phyloP scores from a whole-genome alignment of 2,113 vertebrate genomes.

The Thalassoma bifasciatum region DNA sequence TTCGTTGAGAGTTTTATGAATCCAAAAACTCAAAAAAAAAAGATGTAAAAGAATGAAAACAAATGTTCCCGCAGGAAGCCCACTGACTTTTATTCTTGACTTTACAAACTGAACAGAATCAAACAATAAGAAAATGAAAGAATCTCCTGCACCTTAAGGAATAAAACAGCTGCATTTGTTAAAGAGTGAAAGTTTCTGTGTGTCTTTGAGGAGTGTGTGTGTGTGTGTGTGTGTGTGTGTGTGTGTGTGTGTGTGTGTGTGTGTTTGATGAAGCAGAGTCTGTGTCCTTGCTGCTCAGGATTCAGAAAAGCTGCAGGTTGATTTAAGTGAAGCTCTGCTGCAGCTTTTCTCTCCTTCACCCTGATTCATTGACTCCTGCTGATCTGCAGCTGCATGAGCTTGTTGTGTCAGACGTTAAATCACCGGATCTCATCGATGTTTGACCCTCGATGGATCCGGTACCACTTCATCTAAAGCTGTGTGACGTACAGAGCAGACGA shows the following conservation, averaged over 20 bases:
- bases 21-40: background rate
- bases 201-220: background rate
- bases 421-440: conserved; percentile 30
- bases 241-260: background rate
- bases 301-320: background rate
- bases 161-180: background rate
- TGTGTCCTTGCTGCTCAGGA: conserved; percentile 20
- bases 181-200: background rate
- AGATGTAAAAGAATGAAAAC: background rate
- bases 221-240: background rate
- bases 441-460: conserved; percentile 21
- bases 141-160: background rate
- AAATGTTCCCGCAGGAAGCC: background rate
- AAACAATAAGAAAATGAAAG: background rate
- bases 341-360: background rate
- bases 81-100: background rate
- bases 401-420: conserved; percentile 19
- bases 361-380: background rate
- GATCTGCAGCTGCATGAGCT: conserved; percentile 15
- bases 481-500: conserved; percentile 10
- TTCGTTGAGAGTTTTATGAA: background rate
- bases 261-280: conserved; percentile 4
- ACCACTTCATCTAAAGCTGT: conserved; percentile 33
- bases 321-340: background rate
- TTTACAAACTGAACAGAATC: background rate